Base-by-base conservation (phyloP, 1,140 invertebrate genomes). In the Akabosia matsudoensis region DNA sequence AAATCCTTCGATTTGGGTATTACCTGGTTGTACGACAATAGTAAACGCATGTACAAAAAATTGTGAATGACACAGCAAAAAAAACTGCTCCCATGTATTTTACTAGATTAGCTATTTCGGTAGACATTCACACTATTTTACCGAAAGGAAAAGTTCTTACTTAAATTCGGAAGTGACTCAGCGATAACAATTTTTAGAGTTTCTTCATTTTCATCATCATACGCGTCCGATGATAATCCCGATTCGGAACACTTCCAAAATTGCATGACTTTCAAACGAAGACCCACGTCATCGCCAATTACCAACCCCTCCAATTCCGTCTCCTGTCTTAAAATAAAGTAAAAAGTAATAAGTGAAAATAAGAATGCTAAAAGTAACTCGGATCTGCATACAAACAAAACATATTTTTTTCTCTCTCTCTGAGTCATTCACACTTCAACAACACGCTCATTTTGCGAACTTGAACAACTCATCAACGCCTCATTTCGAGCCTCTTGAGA, bases 211-310 rank as follows among this genome's bases (percentile, higher is more conserved):
- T 45, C 79, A 56, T 77, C 34, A 3, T 77, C 54, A 56, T 67
- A 56, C 13, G n/a, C 54, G 24, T 56, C 54, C 1, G 80, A 81
- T 1, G 33, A 18, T 0, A 86, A 37, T 4, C 86, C 87, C 1
- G 82, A 83, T 81, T 88, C 87, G 14, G 87, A 83, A 82, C 87
- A 88, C 74, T 83, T 83, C 85, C 86, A 88, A 82, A 88, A 88
- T 74, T 88, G 84, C 82, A 88, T 84, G 0, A 86, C 87, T 78
- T 85, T 85, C 70, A 88, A 76, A 26, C 84, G 79, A 76, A 86
- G 77, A 0, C 84, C 83, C 10, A 85, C 82, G 13, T 82, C 80
- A 31, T 80, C 83, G 0, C 82, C 81, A n/a, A 88, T 82, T 1
- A 87, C 83, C 70, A 87, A 83, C 0, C 87, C 87, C 31, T 86